These are phyloP conservation scores for Gymnocypris eckloni DNA, from an alignment of 2,797 vertebrate genomes.

Conservation along the genomic window DNA sequence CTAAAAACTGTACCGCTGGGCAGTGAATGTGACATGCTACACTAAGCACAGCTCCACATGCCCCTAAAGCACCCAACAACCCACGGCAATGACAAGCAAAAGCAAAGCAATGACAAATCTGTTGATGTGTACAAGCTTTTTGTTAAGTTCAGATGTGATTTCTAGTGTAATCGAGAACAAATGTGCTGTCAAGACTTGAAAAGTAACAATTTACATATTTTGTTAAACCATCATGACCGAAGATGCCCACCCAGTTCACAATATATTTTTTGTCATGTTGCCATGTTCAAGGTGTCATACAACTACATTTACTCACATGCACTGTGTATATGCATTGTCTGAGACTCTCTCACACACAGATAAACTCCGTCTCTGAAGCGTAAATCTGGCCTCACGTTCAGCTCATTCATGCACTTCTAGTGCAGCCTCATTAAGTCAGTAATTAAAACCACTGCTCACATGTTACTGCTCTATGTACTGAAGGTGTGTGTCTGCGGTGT, in stretches of 20 bases:
- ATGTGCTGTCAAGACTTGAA: neutral
- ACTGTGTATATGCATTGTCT: neutral
- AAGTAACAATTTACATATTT: neutral
- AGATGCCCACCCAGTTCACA: no score
- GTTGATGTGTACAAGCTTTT: neutral
- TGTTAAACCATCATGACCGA: constrained; percentile 28
- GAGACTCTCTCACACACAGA: neutral
- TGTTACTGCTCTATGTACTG: constrained; percentile 34
- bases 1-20: constrained; percentile 23
- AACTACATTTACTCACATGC: neutral
- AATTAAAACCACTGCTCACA: constrained; percentile 62
- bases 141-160: neutral
- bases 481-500: neutral
- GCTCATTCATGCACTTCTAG: neutral
- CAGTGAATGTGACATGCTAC: constrained; percentile 27
- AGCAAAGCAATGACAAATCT: constrained; percentile 20
- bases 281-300: neutral
- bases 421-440: constrained; percentile 65
- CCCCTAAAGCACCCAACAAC: constrained; percentile 3
- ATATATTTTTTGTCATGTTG: neutral
- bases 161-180: neutral
- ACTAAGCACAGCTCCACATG: constrained; percentile 30
- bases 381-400: neutral
- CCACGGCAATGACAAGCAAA: constrained; percentile 5
- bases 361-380: neutral